Conservation (phyloP, 2,888 invertebrate genomes). For the Seira musarum region DNA sequence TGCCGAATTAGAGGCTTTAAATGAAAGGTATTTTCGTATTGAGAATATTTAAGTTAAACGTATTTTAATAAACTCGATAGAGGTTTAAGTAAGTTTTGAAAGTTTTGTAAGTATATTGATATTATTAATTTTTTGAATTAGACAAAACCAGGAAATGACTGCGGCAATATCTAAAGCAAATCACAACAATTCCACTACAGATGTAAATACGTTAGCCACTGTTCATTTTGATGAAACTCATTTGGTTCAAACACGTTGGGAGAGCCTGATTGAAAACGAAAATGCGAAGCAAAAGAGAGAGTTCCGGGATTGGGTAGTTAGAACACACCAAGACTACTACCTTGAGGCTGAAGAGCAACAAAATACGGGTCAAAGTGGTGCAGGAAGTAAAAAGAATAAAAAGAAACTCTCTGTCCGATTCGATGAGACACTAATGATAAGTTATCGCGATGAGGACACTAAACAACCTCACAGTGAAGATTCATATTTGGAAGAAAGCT, state of each 20-base stretch:
- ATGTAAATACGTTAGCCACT: slow-evolving; percentile 88
- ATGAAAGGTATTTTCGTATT: slow-evolving; percentile 75
- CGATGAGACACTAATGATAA: slow-evolving; percentile 69
- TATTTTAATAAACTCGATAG: no score
- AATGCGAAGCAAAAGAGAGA: slow-evolving; percentile 88
- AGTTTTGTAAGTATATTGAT: no score
- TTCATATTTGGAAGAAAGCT: slow-evolving; percentile 88
- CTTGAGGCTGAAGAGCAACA: slow-evolving; percentile 73
- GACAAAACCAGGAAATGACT: slow-evolving; percentile 92
- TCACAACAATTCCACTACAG: slow-evolving; percentile 83
- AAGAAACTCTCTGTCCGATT: slow-evolving; percentile 68
- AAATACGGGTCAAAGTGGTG: background rate
- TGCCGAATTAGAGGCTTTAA: slow-evolving; percentile 80
- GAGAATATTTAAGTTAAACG: no score
- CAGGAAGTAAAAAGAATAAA: slow-evolving; percentile 60
- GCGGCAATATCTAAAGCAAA: slow-evolving; percentile 86
- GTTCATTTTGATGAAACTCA: slow-evolving; percentile 85
- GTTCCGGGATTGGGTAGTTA: slow-evolving; percentile 92
- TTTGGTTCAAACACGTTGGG: slow-evolving; percentile 87
- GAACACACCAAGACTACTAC: slow-evolving; percentile 82
- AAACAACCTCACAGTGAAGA: slow-evolving; percentile 69
- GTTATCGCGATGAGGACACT: slow-evolving; percentile 71
- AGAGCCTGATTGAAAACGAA: slow-evolving; percentile 84
- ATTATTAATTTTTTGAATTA: slow-evolving; percentile 70
- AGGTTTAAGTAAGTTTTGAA: no score